Percentiles rank a stretch among this genome's conserved stretches.
phyloP scores from a whole-genome alignment of 2,797 vertebrate genomes.

The Okamejei kenojei region DNA sequence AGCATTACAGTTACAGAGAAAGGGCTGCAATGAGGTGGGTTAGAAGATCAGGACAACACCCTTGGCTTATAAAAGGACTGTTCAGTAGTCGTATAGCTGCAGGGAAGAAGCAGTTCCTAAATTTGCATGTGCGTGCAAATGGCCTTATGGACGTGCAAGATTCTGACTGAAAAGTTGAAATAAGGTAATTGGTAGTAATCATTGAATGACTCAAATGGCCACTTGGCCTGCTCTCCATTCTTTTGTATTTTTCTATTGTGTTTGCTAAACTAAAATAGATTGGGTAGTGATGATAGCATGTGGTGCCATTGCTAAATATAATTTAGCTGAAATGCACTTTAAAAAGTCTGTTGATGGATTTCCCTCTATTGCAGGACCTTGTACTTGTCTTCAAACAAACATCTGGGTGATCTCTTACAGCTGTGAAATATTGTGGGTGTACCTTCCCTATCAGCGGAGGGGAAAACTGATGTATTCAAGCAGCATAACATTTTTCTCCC shows the following conservation, averaged over 20 bases:
- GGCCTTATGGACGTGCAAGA: too few species aligned
- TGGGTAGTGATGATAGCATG: background rate
- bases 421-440: constrained; percentile 42
- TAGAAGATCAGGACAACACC: too few species aligned
- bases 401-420: constrained; percentile 69
- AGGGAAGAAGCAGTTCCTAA: too few species aligned
- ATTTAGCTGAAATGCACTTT: constrained; percentile 21
- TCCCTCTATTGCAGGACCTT: constrained; percentile 59
- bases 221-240: too few species aligned
- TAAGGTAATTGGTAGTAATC: too few species aligned
- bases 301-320: background rate
- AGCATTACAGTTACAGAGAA: too few species aligned
- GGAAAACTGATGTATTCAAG: too few species aligned
- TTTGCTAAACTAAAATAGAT: background rate
- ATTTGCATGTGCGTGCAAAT: background rate
- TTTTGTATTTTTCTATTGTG: background rate
- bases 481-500: background rate
- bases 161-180: too few species aligned
- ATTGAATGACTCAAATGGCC: too few species aligned
- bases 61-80: too few species aligned
- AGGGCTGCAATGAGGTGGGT: too few species aligned
- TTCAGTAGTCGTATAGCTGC: too few species aligned
- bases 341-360: background rate
- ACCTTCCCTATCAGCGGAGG: background rate
- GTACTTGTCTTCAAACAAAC: constrained; percentile 68